These are phyloP conservation scores for Drosophila formosana DNA, from an alignment of 2,888 invertebrate species.

Conservation along the genomic window DNA sequence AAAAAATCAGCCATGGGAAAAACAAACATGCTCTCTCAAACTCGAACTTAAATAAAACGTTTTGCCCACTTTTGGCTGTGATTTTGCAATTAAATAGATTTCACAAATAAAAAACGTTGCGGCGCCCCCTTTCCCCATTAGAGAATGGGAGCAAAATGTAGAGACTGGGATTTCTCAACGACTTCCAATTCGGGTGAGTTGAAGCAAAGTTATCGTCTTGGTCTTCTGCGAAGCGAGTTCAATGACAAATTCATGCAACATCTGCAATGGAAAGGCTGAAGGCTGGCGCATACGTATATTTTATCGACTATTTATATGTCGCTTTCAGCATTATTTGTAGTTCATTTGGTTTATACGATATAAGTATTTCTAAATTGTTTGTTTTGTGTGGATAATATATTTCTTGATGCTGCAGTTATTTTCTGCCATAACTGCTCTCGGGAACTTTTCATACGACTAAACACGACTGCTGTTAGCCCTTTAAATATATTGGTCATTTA, in stretches of 20 bases:
- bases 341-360: constrained; percentile 58
- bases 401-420: constrained; percentile 29
- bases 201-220: constrained; percentile 9
- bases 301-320: constrained; percentile 55
- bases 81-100: constrained; percentile 80
- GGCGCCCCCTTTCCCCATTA: not conserved
- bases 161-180: not conserved
- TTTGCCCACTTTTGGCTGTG: constrained; percentile 74
- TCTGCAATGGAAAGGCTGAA: constrained; percentile 45
- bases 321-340: constrained; percentile 64
- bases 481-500: constrained; percentile 5
- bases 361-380: constrained; percentile 12
- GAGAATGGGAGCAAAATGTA: not conserved
- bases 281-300: constrained; percentile 29
- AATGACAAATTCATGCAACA: constrained; percentile 71
- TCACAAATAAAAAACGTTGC: constrained; percentile 31
- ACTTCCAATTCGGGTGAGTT: not conserved
- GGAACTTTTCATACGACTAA: constrained; percentile 15
- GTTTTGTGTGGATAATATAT: constrained; percentile 32
- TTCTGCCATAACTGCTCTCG: constrained; percentile 12
- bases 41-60: constrained; percentile 24
- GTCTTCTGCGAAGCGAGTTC: constrained; percentile 53
- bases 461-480: constrained; percentile 10
- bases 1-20: constrained; percentile 66
- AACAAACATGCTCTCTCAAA: constrained; percentile 36